Evolutionary conservation across 2,888 invertebrate genomes (phyloP), one percentile per base, ranked within the genome.

Genomic region (Cylloceria caligata): DNA sequence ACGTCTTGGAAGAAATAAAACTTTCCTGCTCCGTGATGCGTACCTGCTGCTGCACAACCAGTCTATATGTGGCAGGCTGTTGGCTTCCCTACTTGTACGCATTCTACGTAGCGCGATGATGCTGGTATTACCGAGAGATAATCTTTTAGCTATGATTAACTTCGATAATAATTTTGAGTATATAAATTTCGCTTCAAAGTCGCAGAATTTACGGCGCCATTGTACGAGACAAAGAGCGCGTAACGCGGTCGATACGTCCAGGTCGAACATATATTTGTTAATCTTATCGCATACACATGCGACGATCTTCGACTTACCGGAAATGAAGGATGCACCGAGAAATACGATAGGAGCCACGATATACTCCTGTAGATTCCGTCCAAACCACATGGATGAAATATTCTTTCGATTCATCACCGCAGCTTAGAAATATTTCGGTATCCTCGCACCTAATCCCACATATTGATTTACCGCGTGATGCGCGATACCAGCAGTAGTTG

Each of bases 1-100:
- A 45, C 42, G 60, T 72, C 60, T 60, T 45, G 47, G 34, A 72
- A 47, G 60, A n/a, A 72, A 60, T 60, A 60, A 72, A 72, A 60
- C 72, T 19, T 47, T 72, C 13, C 45, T 27, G 45, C 27, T 57
- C n/a, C 34, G 60, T 47, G 52, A 36, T 71, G 34, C 60, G 57
- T n/a, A 13, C 19, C 16, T 34, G 60, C 34, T 34, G 34, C 36
- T 9, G 0, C 42, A 24, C 11, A 9, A n/a, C 24, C 52, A 13
- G 52, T 24, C 34, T 34, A 34, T 19, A 16, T 16, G 34, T 7
- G 34, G 3, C 9, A 6, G 30, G 60, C 34, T 30, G 34, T 19
- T 19, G 60, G 9, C 34, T 9, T 16, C 60, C 34, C 30, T 11
- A 11, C 30, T 5, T 9, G 49, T 49, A 52, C 39, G 19, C 27